Base-by-base conservation (phyloP, 2,888 invertebrate genomes). In the Himalopsyche kuldschensis region DNA sequence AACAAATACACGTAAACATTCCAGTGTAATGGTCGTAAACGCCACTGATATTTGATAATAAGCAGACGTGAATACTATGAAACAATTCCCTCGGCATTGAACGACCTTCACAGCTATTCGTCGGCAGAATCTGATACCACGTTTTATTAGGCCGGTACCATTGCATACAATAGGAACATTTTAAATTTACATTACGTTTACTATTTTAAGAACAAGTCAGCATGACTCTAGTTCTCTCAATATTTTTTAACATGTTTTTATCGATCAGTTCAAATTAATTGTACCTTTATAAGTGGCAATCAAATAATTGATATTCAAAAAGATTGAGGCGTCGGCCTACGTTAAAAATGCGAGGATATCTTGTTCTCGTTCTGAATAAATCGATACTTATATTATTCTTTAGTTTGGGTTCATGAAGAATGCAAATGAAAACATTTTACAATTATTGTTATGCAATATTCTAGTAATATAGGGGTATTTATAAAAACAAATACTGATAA, bases 21-120 rank as follows among this genome's bases (percentile, higher is more conserved):
- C 15, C 15, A 3, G 15, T 41, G 15, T 41, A 15, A 41, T 41
- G 41, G 3, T 15, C 15, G 30, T 69, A 30, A 20, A 69, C 30
- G 69, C 75, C 32, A 30, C 75, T 75, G 75, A 75, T n/a, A 17
- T 75, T 75, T 32, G 75, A n/a, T 75, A 75, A 75, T 75, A 31
- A n/a, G 30, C 8, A 27, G n/a, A 81, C 35, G 76, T 81, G 81
- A 81, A 31, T 32, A 32, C 8, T 30, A 24, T 77, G 48, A 48
- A 82, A 75, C 79, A 75, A 82, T 47, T 79, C 55, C 32, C 48
- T 46, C 48, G 81, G 41, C 81, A 81, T 81, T 77, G 81, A 55
- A 81, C 81, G 81, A 35, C 81, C 81, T 81, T 81, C 76, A n/a
- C n/a, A 24, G 55, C 55, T 20, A 55, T 31, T 75, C 76, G 76